These are phyloP conservation scores for Lumbricus terrestris DNA, from an alignment of 2,888 invertebrate species.

Conservation along the genomic window DNA sequence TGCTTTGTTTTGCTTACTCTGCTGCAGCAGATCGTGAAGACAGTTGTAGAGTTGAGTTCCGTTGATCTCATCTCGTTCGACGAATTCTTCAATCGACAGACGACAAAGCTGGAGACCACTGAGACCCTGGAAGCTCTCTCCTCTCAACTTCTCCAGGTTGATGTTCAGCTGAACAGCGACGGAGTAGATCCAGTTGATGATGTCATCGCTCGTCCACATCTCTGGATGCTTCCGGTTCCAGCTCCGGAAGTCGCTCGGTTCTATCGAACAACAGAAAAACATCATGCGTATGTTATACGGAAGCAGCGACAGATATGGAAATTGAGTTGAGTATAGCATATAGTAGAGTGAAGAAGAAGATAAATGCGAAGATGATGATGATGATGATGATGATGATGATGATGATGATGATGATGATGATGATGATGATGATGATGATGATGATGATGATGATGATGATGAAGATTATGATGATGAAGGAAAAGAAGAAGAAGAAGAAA, in stretches of 20 bases:
- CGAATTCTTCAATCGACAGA: constrained; percentile 18
- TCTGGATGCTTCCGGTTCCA: constrained; percentile 17
- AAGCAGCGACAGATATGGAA: too few species aligned
- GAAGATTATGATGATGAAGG: too few species aligned
- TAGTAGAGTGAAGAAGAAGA: too few species aligned
- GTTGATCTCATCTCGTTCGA: constrained; percentile 1
- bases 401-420: too few species aligned
- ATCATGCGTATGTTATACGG: too few species aligned
- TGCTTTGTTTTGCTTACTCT: constrained; percentile 13
- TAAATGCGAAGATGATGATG: too few species aligned
- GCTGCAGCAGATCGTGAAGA: constrained; percentile 12
- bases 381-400: too few species aligned
- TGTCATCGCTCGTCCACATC: constrained; percentile 26
- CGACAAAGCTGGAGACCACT: constrained; percentile 18
- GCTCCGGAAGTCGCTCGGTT: not conserved
- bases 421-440: too few species aligned
- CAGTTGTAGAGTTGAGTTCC: not conserved
- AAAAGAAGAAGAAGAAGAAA: too few species aligned
- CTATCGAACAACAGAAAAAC: not conserved
- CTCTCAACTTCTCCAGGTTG: not conserved
- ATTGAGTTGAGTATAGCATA: not conserved
- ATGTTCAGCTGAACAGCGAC: constrained; percentile 14
- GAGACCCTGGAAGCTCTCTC: constrained; percentile 23
- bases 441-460: too few species aligned
- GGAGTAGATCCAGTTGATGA: constrained; percentile 29